Percentiles rank a stretch among this genome's conserved stretches.
Evolutionary conservation across 2,797 vertebrate genomes (phyloP).

Genomic region (Pygocentrus nattereri): DNA sequence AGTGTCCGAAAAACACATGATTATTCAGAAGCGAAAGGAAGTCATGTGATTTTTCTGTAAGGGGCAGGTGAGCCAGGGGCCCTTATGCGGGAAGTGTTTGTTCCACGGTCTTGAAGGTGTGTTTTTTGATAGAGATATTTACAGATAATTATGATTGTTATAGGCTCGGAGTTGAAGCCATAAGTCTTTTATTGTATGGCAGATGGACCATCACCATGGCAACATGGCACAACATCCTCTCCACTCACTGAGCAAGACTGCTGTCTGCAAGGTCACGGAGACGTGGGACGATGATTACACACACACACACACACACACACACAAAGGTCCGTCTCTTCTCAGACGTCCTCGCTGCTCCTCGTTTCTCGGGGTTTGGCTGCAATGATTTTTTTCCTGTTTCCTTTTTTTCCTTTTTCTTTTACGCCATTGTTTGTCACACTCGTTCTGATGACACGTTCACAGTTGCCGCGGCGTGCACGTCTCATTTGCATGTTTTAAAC

Average conservation of each 20-base stretch:
- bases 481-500: slow-evolving; percentile 40
- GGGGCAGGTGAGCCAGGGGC: too few relatives aligned
- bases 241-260: slow-evolving; percentile 30
- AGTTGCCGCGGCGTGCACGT: slow-evolving; percentile 17
- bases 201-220: slow-evolving; percentile 57
- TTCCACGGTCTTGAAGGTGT: slow-evolving; percentile 1
- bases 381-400: neutral
- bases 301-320: slow-evolving; percentile 31
- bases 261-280: slow-evolving; percentile 37
- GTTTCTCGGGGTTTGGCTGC: slow-evolving; percentile 36
- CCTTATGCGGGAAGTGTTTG: neutral
- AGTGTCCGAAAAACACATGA: too few relatives aligned
- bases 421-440: slow-evolving; percentile 46
- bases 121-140: slow-evolving; percentile 34
- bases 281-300: slow-evolving; percentile 25
- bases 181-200: slow-evolving; percentile 49
- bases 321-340: slow-evolving; percentile 22
- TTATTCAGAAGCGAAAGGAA: too few relatives aligned
- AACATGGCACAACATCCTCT: slow-evolving; percentile 53
- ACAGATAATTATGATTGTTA: slow-evolving; percentile 42
- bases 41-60: neutral
- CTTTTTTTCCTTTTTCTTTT: neutral
- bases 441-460: slow-evolving; percentile 33
- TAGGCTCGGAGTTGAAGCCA: slow-evolving; percentile 35
- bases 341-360: slow-evolving; percentile 30